Evolutionary conservation across 2,113 vertebrate genomes (phyloP).

Genomic region (Brevimyrus niger): DNA sequence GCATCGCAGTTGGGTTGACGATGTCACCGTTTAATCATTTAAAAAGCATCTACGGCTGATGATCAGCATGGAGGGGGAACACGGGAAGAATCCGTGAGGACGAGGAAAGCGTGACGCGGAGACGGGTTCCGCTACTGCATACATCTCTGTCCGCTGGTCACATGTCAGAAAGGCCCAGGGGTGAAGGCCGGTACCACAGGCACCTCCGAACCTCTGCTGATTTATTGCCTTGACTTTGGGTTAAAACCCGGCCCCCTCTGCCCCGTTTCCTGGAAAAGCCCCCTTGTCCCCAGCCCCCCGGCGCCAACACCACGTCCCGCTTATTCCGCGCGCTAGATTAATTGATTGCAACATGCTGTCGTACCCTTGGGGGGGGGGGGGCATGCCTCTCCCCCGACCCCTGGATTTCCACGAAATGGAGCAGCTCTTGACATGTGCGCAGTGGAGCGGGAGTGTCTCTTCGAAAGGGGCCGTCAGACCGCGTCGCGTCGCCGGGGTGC

Average conservation of each 20-base stretch:
- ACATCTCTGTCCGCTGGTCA: slow-evolving; percentile 31
- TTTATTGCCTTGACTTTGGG: slow-evolving; percentile 55
- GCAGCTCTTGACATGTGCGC: slow-evolving; percentile 39
- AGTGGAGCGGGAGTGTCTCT: slow-evolving; percentile 53
- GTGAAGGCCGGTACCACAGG: slow-evolving; percentile 49
- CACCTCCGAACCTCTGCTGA: slow-evolving; percentile 49
- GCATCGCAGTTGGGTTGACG: neutral
- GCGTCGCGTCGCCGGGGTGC: slow-evolving; percentile 64
- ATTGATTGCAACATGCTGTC: slow-evolving; percentile 52
- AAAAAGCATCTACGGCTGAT: neutral
- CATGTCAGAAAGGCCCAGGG: slow-evolving; percentile 42
- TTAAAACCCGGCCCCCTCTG: slow-evolving; percentile 36
- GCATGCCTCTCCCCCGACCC: slow-evolving; percentile 55
- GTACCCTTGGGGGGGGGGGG: slow-evolving; percentile 52
- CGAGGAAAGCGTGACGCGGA: neutral
- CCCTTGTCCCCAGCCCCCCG: slow-evolving; percentile 37
- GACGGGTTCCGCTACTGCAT: neutral
- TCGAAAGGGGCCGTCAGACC: slow-evolving; percentile 62
- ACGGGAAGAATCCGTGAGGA: neutral
- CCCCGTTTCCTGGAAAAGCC: slow-evolving; percentile 38
- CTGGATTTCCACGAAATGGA: slow-evolving; percentile 30
- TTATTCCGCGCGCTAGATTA: slow-evolving; percentile 61
- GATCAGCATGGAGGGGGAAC: neutral
- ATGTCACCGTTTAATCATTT: neutral
- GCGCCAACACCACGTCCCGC: slow-evolving; percentile 53